Percentiles rank a stretch among this genome's conserved stretches.
Conservation (phyloP, 2,888 invertebrate species). For the Caenorhabditis sinica region DNA sequence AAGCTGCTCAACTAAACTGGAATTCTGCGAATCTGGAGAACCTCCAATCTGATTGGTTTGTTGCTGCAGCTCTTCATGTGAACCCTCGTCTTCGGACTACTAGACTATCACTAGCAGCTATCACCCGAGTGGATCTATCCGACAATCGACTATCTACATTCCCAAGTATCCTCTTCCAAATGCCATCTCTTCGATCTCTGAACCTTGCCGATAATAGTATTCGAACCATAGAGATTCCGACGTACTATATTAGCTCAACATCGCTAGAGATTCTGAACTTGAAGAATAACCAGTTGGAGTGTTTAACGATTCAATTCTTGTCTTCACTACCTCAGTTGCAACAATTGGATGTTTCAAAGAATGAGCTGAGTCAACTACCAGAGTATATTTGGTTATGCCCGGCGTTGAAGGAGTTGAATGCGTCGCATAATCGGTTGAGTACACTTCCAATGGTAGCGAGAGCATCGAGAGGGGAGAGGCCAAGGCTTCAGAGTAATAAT, state of each 20-base stretch:
- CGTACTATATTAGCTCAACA: slow-evolving; percentile 71
- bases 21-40: slow-evolving; percentile 88
- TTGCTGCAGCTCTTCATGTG: slow-evolving; percentile 89
- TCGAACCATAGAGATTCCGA: slow-evolving; percentile 70
- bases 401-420: slow-evolving; percentile 87
- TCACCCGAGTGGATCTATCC: slow-evolving; percentile 95
- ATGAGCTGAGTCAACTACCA: slow-evolving; percentile 92
- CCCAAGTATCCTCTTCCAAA: slow-evolving; percentile 91
- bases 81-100: slow-evolving; percentile 89
- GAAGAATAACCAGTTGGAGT: slow-evolving; percentile 92
- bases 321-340: slow-evolving; percentile 73
- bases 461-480: slow-evolving; percentile 50
- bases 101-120: slow-evolving; percentile 89
- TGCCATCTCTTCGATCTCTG: slow-evolving; percentile 87
- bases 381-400: slow-evolving; percentile 92
- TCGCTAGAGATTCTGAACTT: slow-evolving; percentile 89
- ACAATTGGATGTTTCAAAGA: slow-evolving; percentile 93
- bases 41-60: slow-evolving; percentile 90
- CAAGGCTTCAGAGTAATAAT: slow-evolving; percentile 44
- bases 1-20: slow-evolving; percentile 93
- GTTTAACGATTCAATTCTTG: slow-evolving; percentile 86
- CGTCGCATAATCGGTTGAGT: slow-evolving; percentile 66
- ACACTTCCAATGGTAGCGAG: slow-evolving; percentile 70
- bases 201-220: slow-evolving; percentile 69
- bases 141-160: slow-evolving; percentile 91